A percentile compares a stretch with the other conserved stretches of the same genome.
These are phyloP conservation scores for Magallana gigas DNA, from an alignment of 1,140 invertebrate species.

Conservation along the genomic window DNA sequence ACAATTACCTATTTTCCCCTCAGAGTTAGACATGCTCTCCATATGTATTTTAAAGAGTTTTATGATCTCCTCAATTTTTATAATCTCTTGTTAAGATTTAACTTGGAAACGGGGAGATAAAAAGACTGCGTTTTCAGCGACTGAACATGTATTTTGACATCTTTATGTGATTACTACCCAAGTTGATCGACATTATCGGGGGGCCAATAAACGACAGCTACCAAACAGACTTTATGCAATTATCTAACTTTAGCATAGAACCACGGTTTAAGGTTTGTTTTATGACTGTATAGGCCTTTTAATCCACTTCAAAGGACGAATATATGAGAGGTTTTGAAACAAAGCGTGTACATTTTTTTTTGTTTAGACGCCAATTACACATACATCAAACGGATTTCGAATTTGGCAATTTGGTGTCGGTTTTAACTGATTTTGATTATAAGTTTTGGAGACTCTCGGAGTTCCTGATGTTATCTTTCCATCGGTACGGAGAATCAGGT, in stretches of 20 bases:
- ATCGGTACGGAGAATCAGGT: too few relatives aligned
- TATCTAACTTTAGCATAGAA: conserved; percentile 26
- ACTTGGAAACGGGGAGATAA: conserved; percentile 29
- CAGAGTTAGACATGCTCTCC: conserved; percentile 17
- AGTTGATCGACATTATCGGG: conserved; percentile 25
- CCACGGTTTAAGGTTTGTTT: neutral
- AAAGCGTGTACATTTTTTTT: neutral
- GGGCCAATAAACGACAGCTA: neutral
- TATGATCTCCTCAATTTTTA: conserved; percentile 26
- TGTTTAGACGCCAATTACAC: conserved; percentile 9
- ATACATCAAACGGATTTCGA: conserved; percentile 18
- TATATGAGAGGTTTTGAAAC: conserved; percentile 1
- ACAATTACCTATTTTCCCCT: neutral
- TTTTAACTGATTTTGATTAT: neutral
- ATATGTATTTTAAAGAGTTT: conserved; percentile 20
- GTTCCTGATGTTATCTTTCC: neutral
- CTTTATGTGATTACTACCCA: conserved; percentile 28
- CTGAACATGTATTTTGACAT: conserved; percentile 34
- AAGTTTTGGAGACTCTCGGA: neutral
- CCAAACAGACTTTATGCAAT: conserved; percentile 24
- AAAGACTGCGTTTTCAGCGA: neutral
- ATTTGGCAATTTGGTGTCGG: neutral
- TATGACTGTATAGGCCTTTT: conserved; percentile 18
- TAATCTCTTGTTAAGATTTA: conserved; percentile 32
- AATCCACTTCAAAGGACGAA: conserved; percentile 30